A percentile compares a stretch with the other conserved stretches of the same genome.
These are phyloP conservation scores for Protonibea diacanthus DNA, from an alignment of 2,797 vertebrate genomes.

Conservation along the genomic window DNA sequence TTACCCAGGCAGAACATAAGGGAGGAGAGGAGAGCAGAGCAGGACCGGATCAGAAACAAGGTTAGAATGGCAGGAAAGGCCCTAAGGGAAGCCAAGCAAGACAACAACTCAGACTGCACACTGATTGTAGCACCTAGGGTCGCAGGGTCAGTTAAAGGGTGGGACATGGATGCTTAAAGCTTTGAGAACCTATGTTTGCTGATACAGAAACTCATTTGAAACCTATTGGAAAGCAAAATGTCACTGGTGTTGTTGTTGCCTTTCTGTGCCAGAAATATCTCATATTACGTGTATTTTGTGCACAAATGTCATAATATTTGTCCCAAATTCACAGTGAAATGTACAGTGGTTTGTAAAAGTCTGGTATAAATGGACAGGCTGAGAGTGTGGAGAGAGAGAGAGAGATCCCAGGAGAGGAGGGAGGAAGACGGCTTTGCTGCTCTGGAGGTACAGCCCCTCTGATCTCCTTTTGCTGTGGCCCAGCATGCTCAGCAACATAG, in stretches of 20 bases:
- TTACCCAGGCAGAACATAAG: constrained; percentile 65
- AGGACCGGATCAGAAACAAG: constrained; percentile 72
- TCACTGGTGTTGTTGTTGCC: constrained; percentile 2
- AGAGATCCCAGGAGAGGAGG: constrained; percentile 47
- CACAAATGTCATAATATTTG: neutral
- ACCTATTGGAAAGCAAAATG: constrained; percentile 2
- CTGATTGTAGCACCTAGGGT: constrained; percentile 61
- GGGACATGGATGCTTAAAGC: constrained; percentile 31
- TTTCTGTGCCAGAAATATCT: constrained; percentile 20
- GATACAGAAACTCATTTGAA: constrained; percentile 6
- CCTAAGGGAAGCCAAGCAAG: constrained; percentile 62
- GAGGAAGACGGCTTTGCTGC: constrained; percentile 66
- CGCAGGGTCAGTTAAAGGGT: constrained; percentile 47
- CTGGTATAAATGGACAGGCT: constrained; percentile 23
- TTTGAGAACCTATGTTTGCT: constrained; percentile 30
- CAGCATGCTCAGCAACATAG: constrained; percentile 74
- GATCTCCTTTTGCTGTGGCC: constrained; percentile 78
- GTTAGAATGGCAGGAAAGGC: constrained; percentile 71
- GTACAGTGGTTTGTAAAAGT: constrained; percentile 34
- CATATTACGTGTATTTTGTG: constrained; percentile 26
- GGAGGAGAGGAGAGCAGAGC: constrained; percentile 49
- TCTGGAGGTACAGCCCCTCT: constrained; percentile 73
- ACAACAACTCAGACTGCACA: constrained; percentile 60
- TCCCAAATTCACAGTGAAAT: constrained; percentile 41
- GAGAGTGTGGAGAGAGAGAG: constrained; percentile 23